Base-by-base conservation (phyloP, 2,797 vertebrate genomes). In the Esox masquinongy region DNA sequence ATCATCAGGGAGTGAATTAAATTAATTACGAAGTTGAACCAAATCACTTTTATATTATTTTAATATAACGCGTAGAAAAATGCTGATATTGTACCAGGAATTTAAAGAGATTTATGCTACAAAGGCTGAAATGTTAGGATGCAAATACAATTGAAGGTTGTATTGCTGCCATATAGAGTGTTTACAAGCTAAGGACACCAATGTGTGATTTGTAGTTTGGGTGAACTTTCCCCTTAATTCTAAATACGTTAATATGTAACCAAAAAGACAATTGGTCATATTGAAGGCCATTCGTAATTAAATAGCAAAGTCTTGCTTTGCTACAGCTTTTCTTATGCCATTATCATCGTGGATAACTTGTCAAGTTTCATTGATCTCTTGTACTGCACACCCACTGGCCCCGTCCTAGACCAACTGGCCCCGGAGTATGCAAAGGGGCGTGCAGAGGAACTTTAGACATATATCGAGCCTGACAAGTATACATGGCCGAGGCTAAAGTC, bases 391-490 rank as follows among this genome's bases (percentile, higher is more conserved):
- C 82, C 82, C 81, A 83, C 77, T 89, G 86, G 87, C 88, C 83
- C 24, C 5, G 80, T 78, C 85, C 88, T 88, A 88, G 77, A 69
- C 81, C 76, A 81, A 73, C 83, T 87, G 76, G 80, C 74, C 81
- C 82, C 82, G 78, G 79, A 67, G 50, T 73, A 61, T 77, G 83
- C 77, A 74, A 14, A 80, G 81, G 59, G 72, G 80, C 78, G 83
- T 83, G 53, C 76, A 85, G 82, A 86, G 81, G 80, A 87, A 86
- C 87, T 93, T 93, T 89, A 92, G 93, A 95, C 90, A 90, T 93
- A 88, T 90, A 96, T 95, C 86, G 84, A 93, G 90, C 80, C 90
- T 95, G 95, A 96, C 95, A 97, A 95, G 95, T 95, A 94, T 94
- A 96, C 95, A 94, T 89, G 91, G 92, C 87, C 94, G 93, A 92